Base-by-base conservation (phyloP, 2,113 vertebrate genomes). In the Menura novaehollandiae region DNA sequence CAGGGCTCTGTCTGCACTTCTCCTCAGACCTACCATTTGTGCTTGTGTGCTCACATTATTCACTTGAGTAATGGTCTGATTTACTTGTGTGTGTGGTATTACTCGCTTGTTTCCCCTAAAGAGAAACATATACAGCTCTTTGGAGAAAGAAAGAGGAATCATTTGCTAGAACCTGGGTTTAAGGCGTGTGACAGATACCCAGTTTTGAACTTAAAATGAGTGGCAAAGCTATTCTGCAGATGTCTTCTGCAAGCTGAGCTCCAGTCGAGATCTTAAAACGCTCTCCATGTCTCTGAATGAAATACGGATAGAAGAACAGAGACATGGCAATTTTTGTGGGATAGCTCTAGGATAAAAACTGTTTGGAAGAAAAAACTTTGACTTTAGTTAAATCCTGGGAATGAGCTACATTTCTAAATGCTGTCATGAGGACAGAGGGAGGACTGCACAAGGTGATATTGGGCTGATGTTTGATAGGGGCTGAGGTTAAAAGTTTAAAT, bases 401-500 rank as follows among this genome's bases (percentile, higher is more conserved):
- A 72, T 47, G 35, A 76, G 21, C 39, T 69, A 4, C 47, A 13
- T 52, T 71, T 82, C 55, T 47, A 55, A 85, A 73, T 77, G 39
- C 73, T 87, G 60, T 60, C 62, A 37, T 87, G 56, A 55, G 44
- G 86, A 64, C 76, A 88, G 72, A 52, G 47, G 37, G 78, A 89
- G 46, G 80, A 41, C 27, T 15, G 52, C 73, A 49, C 2, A 14
- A 46, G 24, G 49, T 5, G 60, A 68, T 86, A 55, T 0, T 71
- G 44, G 52, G 69, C 56, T 93, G 68, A 77, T 71, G 75, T 63
- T 93, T 90, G 81, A 71, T 62, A 67, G 58, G 85, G 30, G 23
- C 59, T 76, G 15, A 51, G 67, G 62, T 91, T 85, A 91, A 93
- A 95, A 94, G 69, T 66, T 92, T 85, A 79, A 87, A 76, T 88